These are phyloP conservation scores for Proterorhinus semilunaris DNA, from an alignment of 2,113 vertebrate species.

Conservation along the genomic window DNA sequence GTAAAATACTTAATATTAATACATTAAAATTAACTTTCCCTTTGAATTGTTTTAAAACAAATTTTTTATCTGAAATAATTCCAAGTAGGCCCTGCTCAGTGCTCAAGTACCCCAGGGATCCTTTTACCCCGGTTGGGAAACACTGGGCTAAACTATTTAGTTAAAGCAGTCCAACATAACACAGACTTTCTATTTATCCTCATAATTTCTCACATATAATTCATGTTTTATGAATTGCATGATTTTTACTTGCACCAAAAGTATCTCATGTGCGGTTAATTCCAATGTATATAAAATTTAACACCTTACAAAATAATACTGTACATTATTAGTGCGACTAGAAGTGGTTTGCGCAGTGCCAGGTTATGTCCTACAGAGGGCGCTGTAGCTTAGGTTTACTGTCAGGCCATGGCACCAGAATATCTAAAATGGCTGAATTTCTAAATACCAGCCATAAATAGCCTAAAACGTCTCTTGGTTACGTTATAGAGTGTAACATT, in stretches of 20 bases:
- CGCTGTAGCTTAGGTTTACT: slow-evolving; percentile 22
- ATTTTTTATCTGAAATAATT: too few species aligned
- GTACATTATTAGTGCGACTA: slow-evolving; percentile 17
- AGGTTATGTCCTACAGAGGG: slow-evolving; percentile 50
- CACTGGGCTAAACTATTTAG: neutral
- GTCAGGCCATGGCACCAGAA: slow-evolving; percentile 32
- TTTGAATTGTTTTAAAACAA: too few species aligned
- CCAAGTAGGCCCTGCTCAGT: too few species aligned
- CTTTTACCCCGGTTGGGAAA: too few species aligned
- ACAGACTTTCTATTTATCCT: slow-evolving; percentile 5
- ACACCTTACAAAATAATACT: slow-evolving; percentile 12
- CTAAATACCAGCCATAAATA: slow-evolving; percentile 28
- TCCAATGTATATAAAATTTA: slow-evolving; percentile 21
- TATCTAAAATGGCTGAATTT: slow-evolving; percentile 63
- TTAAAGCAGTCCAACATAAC: slow-evolving; percentile 19
- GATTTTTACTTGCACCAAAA: neutral
- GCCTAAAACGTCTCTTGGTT: slow-evolving; percentile 15
- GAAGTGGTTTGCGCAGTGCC: slow-evolving; percentile 39
- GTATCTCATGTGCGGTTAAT: slow-evolving; percentile 7
- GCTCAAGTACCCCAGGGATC: too few species aligned
- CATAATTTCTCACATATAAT: neutral
- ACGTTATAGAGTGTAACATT: slow-evolving; percentile 26
- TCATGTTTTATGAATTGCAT: slow-evolving; percentile 5
- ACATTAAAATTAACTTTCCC: too few species aligned
- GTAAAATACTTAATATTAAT: too few species aligned